Evolutionary conservation across 2,888 invertebrate species (phyloP).

Genomic region (Phasia obesa): DNA sequence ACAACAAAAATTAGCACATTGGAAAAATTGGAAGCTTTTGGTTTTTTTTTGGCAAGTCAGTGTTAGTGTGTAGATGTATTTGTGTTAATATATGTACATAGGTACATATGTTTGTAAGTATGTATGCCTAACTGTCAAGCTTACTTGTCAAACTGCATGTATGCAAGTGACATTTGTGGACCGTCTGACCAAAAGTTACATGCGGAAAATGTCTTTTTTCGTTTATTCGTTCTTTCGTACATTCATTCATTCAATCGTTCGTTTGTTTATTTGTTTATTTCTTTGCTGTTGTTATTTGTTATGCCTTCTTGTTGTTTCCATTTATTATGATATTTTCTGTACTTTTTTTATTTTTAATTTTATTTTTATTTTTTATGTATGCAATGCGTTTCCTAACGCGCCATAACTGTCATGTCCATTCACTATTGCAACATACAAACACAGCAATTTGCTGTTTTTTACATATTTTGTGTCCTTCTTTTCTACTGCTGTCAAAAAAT

Average conservation of each 20-base stretch:
- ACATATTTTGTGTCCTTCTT: slow-evolving; percentile 37
- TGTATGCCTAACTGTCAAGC: slow-evolving; percentile 72
- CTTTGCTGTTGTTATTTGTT: slow-evolving; percentile 56
- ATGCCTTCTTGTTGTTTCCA: slow-evolving; percentile 66
- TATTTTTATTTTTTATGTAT: slow-evolving; percentile 28
- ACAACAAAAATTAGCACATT: slow-evolving; percentile 23
- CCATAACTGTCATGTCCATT: slow-evolving; percentile 79
- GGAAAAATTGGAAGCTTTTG: slow-evolving; percentile 51
- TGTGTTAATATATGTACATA: slow-evolving; percentile 28
- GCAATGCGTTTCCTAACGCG: slow-evolving; percentile 72
- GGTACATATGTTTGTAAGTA: not conserved
- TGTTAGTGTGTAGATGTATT: slow-evolving; percentile 35
- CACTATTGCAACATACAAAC: slow-evolving; percentile 75
- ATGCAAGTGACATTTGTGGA: slow-evolving; percentile 72
- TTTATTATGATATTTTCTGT: slow-evolving; percentile 67
- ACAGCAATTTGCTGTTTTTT: slow-evolving; percentile 57
- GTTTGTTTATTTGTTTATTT: slow-evolving; percentile 8
- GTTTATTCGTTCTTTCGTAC: slow-evolving; percentile 6
- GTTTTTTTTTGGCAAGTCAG: slow-evolving; percentile 25
- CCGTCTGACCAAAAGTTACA: slow-evolving; percentile 70
- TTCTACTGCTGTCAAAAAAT: slow-evolving; percentile 67
- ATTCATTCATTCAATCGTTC: slow-evolving; percentile 1
- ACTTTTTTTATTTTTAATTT: slow-evolving; percentile 2
- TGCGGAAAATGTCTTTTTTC: slow-evolving; percentile 63
- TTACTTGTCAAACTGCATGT: slow-evolving; percentile 71